phyloP scores from a whole-genome alignment of 1,140 invertebrate species.

The Cyrtorhinus lividipennis region DNA sequence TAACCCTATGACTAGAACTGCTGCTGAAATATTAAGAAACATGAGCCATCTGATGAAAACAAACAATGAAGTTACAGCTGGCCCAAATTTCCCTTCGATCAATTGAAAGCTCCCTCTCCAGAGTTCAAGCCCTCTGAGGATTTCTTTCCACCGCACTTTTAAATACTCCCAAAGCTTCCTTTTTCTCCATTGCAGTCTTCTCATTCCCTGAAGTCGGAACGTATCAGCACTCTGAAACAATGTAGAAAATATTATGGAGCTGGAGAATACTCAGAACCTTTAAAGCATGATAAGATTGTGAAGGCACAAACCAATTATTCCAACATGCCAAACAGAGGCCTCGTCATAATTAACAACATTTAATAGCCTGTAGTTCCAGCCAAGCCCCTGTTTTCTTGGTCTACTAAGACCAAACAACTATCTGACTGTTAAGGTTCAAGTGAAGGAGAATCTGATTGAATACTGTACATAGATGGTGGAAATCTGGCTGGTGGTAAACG shows the following conservation, averaged over 20 bases:
- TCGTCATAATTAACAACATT: too few species aligned
- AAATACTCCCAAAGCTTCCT: constrained; percentile 51
- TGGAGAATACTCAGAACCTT: too few species aligned
- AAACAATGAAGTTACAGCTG: constrained; percentile 64
- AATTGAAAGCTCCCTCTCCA: constrained; percentile 54
- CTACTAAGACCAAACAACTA: too few species aligned
- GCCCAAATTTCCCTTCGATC: constrained; percentile 67
- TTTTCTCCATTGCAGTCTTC: constrained; percentile 59
- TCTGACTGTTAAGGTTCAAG: too few species aligned
- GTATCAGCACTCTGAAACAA: constrained; percentile 53
- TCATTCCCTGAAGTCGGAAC: constrained; percentile 57
- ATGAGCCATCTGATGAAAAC: constrained; percentile 67
- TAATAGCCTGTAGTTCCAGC: too few species aligned
- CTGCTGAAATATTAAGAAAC: constrained; percentile 53
- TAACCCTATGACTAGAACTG: constrained; percentile 45
- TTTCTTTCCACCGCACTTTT: constrained; percentile 40
- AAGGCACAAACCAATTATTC: too few species aligned
- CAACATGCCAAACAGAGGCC: too few species aligned
- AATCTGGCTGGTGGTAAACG: too few species aligned
- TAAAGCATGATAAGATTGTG: too few species aligned
- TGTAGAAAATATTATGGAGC: background rate
- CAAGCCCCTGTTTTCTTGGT: too few species aligned
- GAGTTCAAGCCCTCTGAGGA: constrained; percentile 49
- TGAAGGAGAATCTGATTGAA: too few species aligned
- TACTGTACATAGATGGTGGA: too few species aligned